These are phyloP conservation scores for Semicossyphus pulcher DNA, from an alignment of 2,113 vertebrate species.

Conservation along the genomic window DNA sequence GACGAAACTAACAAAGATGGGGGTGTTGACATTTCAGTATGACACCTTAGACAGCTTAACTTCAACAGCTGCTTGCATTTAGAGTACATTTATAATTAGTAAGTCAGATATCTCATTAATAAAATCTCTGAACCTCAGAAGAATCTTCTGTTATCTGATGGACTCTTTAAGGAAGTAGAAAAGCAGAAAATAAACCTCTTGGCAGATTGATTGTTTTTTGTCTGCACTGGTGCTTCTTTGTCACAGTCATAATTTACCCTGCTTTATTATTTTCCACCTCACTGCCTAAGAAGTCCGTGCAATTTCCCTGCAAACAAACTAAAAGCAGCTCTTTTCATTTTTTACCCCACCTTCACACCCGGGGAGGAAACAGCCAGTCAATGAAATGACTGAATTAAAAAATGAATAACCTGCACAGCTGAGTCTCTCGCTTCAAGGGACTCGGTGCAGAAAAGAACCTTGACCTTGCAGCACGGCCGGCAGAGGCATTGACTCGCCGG, in stretches of 20 bases:
- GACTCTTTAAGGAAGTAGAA: background rate
- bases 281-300: conserved; percentile 1
- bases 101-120: too few species aligned
- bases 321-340: conserved; percentile 35
- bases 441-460: conserved; percentile 46
- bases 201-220: conserved; percentile 17
- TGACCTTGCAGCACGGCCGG: conserved; percentile 82
- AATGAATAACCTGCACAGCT: background rate
- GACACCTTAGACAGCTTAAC: background rate
- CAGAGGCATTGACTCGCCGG: conserved; percentile 30
- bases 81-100: background rate
- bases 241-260: conserved; percentile 12
- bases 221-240: conserved; percentile 11
- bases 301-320: conserved; percentile 26
- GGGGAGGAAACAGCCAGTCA: background rate
- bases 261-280: conserved; percentile 25
- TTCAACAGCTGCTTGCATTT: background rate
- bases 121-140: background rate
- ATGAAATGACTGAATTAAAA: conserved; percentile 16
- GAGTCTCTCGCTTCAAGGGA: background rate
- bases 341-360: conserved; percentile 14
- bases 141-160: background rate
- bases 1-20: background rate
- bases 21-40: too few species aligned
- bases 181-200: background rate